Conservation (phyloP, 2,888 invertebrate genomes). For the Sympetrum striolatum region DNA sequence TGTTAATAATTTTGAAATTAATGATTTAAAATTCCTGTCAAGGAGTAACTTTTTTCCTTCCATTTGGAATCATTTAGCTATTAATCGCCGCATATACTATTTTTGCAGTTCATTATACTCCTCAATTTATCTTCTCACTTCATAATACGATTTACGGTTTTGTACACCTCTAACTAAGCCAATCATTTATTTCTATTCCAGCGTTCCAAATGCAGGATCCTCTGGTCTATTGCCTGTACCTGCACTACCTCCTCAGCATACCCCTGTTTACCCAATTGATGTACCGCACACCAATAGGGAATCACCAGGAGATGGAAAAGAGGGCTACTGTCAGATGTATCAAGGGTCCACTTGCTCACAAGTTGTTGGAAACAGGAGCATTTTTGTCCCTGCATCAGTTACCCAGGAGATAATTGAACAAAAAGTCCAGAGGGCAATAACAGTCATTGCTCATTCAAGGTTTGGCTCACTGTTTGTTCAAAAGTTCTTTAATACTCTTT, state of each 20-base stretch:
- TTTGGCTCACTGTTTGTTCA: slow-evolving; percentile 57
- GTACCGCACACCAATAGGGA: background rate
- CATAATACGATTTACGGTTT: no score
- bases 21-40: no score
- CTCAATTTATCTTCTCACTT: no score
- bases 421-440: slow-evolving; percentile 79
- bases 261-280: background rate
- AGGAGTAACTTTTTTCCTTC: no score
- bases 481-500: background rate
- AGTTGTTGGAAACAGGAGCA: slow-evolving; percentile 79
- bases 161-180: no score
- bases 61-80: no score
- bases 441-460: slow-evolving; percentile 87
- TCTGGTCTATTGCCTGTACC: background rate
- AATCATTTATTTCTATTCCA: background rate
- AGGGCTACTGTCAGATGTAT: slow-evolving; percentile 76
- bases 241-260: background rate
- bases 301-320: background rate
- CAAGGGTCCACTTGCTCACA: slow-evolving; percentile 80
- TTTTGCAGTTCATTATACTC: no score
- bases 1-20: no score
- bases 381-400: slow-evolving; percentile 83
- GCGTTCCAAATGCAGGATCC: background rate
- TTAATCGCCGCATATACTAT: no score
- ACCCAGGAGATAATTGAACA: slow-evolving; percentile 83